Evolutionary conservation across 1,140 invertebrate species (phyloP).

Genomic region (Drosophila pseudoobscura): DNA sequence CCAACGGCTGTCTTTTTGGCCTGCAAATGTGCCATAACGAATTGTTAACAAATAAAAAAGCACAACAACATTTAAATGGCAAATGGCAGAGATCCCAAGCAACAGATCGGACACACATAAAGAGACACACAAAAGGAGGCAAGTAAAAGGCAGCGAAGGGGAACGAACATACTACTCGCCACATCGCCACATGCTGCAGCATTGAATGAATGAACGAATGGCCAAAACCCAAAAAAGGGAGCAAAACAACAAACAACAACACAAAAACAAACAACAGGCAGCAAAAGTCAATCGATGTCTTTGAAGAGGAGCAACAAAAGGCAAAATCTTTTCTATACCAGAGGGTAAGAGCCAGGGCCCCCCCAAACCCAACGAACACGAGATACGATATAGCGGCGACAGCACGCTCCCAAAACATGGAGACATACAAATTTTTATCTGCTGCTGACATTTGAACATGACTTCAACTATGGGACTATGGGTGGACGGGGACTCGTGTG

Average conservation of each 20-base stretch:
- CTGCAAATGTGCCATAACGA: conserved; percentile 65
- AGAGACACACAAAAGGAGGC: conserved; percentile 43
- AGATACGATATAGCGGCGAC: conserved; percentile 42
- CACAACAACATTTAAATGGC: conserved; percentile 64
- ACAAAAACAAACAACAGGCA: conserved; percentile 39
- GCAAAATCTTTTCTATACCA: conserved; percentile 33
- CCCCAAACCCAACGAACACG: conserved; percentile 1
- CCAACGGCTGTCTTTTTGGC: conserved; percentile 24
- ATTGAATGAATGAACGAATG: conserved; percentile 53
- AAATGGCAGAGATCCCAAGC: conserved; percentile 42
- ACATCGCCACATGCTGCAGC: conserved; percentile 27
- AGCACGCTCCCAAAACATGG: conserved; percentile 72
- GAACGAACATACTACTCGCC: not conserved
- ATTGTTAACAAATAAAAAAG: conserved; percentile 65
- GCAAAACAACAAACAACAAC: conserved; percentile 52
- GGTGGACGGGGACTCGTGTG: conserved; percentile 34
- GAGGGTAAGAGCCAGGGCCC: conserved; percentile 9
- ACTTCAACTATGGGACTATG: conserved; percentile 28
- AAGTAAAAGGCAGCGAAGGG: conserved; percentile 47
- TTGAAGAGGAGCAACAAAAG: conserved; percentile 62
- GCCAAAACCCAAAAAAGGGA: conserved; percentile 40
- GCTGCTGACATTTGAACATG: conserved; percentile 74
- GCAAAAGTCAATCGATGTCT: conserved; percentile 67
- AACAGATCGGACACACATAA: too few species aligned
- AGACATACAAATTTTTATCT: conserved; percentile 71